Percentiles rank a stretch among this genome's conserved stretches.
Evolutionary conservation across 2,888 invertebrate species (phyloP).

Genomic region (Eupsilia transversa): DNA sequence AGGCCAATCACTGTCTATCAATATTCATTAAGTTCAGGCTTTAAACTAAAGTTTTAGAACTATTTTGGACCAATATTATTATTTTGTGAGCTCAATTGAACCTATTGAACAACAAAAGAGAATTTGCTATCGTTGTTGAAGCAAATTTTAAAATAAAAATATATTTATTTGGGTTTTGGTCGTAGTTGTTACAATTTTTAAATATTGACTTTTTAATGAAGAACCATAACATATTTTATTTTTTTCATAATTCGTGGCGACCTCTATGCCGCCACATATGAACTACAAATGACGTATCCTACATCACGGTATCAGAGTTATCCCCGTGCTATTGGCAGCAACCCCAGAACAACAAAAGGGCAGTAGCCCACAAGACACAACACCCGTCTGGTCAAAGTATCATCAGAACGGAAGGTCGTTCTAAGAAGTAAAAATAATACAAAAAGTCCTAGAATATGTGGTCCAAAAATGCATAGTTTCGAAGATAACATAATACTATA

Average conservation of each 20-base stretch:
- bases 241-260: not conserved
- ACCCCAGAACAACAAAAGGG: not conserved
- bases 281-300: not conserved
- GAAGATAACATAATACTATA: too few relatives aligned
- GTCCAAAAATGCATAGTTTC: too few relatives aligned
- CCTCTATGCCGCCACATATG: not conserved
- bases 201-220: not conserved
- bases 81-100: not conserved
- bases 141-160: too few relatives aligned
- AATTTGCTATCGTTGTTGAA: not conserved
- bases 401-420: too few relatives aligned
- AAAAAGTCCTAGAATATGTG: too few relatives aligned
- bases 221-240: too few relatives aligned
- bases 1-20: not conserved
- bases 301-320: not conserved
- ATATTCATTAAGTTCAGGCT: constrained; percentile 11
- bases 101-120: not conserved
- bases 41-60: not conserved
- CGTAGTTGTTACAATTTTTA: not conserved
- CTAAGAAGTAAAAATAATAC: too few relatives aligned
- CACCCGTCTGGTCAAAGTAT: not conserved
- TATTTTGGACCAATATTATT: not conserved
- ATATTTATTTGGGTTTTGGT: not conserved
- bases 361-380: not conserved
- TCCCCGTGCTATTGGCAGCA: not conserved